Evolutionary conservation across 2,888 invertebrate genomes (phyloP).

Genomic region (Eupithecia insigniata): DNA sequence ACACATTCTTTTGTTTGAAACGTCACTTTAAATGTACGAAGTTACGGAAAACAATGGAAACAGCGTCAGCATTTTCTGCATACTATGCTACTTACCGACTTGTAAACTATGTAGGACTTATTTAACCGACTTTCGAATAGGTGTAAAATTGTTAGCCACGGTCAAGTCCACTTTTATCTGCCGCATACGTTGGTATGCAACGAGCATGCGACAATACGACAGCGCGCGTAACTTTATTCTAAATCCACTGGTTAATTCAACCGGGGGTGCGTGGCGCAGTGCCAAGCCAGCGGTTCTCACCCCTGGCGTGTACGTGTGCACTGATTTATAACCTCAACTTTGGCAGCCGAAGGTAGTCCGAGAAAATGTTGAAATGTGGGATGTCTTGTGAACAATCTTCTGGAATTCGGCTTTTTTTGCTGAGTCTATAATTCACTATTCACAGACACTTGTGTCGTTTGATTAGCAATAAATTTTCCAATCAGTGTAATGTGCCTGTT

Average conservation of each 20-base stretch:
- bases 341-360: conserved; percentile 37
- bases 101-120: not conserved
- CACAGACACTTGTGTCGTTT: not conserved
- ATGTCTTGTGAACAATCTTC: conserved; percentile 32
- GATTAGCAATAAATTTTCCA: not conserved
- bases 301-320: conserved; percentile 37
- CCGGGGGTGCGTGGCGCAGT: conserved; percentile 38
- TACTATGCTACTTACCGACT: not conserved
- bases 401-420: conserved; percentile 17
- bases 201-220: conserved; percentile 43
- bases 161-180: conserved; percentile 37
- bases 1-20: not conserved
- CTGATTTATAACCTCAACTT: conserved; percentile 39
- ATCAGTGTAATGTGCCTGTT: not conserved
- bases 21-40: not conserved
- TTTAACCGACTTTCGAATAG: conserved; percentile 10
- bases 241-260: conserved; percentile 42
- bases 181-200: conserved; percentile 46
- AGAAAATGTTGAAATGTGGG: conserved; percentile 37
- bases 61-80: not conserved
- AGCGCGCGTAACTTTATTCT: conserved; percentile 41
- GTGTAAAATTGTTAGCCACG: conserved; percentile 11
- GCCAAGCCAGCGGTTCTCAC: conserved; percentile 38
- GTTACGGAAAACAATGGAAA: not conserved
- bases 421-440: not conserved